Base-by-base conservation (phyloP, 1,140 invertebrate genomes). In the Drosophila arawakana region DNA sequence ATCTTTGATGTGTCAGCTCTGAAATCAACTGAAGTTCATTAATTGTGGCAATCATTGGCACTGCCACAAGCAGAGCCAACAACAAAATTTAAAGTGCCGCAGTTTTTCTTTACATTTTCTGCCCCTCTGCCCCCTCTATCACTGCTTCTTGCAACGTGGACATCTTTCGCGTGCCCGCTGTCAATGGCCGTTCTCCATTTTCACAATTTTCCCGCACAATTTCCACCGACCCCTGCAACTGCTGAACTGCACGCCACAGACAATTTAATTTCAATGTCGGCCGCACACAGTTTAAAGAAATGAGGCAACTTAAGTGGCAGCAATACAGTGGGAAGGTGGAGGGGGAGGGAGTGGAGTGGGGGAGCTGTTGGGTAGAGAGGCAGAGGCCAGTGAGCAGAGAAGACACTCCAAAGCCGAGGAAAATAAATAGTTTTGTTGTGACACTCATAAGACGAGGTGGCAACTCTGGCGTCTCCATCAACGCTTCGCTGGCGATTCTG, bases 371-470 rank as follows among this genome's bases (percentile, higher is more conserved):
- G 25, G 25, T 6, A 6, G 3, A 3, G 1, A 5, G 25, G 25
- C 25, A 30, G 25, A 3, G 25, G 25, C 18, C 18, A 30, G 25
- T 2, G 25, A 30, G 18, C 18, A 30, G 25, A 18, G 10, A 7
- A 43, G 49, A 41, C 47, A 15, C 30, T 39, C 34, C 13, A 41
- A 39, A 34, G 57, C 55, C 8, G 52, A 8, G 35, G 43, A 50
- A 68, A 73, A 69, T 73, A 73, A 73, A 73, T 73, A 73, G 71
- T 73, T 73, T 69, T 69, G 65, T 73, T 73, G 71, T 73, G 71
- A 73, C 71, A 73, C 49, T 73, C 71, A 73, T 73, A 73, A 73
- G 71, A 69, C 57, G 71, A 60, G 63, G 61, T 66, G 65, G 50
- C 60, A 21, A 44, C 44, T 34, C 21, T 25, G 58, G 58, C 59